Evolutionary conservation across 2,888 invertebrate genomes (phyloP).

Genomic region (Nowickia ferox): DNA sequence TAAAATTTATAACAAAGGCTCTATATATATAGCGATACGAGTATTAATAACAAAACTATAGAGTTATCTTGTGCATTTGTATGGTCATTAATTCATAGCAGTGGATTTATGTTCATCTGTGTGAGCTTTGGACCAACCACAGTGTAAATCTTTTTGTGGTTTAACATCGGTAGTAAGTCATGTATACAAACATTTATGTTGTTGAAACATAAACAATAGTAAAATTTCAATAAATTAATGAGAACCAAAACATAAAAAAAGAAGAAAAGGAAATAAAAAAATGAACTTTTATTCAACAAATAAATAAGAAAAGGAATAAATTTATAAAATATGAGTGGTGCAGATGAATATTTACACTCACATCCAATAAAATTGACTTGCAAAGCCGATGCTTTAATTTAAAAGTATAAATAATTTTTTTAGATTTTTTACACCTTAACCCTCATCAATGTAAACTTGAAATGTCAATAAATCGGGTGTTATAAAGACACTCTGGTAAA

Average conservation of each 20-base stretch:
- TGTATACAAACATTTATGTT: slow-evolving; percentile 48
- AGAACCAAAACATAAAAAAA: slow-evolving; percentile 37
- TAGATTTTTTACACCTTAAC: too few species aligned
- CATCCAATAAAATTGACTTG: too few species aligned
- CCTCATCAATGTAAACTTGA: too few species aligned
- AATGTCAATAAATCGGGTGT: too few species aligned
- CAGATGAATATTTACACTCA: neutral
- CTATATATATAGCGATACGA: neutral
- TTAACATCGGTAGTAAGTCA: slow-evolving; percentile 59
- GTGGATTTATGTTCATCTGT: neutral
- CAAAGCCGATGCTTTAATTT: too few species aligned
- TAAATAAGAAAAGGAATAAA: neutral
- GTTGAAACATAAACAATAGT: slow-evolving; percentile 50
- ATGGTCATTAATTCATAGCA: neutral
- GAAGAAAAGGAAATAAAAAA: neutral
- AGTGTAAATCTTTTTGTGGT: slow-evolving; percentile 55
- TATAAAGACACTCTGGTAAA: too few species aligned
- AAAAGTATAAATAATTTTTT: too few species aligned
- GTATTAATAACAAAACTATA: neutral
- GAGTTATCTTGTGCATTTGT: neutral
- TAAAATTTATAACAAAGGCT: too few species aligned
- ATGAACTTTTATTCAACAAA: neutral
- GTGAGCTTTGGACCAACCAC: slow-evolving; percentile 41
- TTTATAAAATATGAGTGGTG: neutral
- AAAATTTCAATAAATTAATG: slow-evolving; percentile 66